phyloP scores from a whole-genome alignment of 2,113 vertebrate species.

The Zosterops borbonicus region DNA sequence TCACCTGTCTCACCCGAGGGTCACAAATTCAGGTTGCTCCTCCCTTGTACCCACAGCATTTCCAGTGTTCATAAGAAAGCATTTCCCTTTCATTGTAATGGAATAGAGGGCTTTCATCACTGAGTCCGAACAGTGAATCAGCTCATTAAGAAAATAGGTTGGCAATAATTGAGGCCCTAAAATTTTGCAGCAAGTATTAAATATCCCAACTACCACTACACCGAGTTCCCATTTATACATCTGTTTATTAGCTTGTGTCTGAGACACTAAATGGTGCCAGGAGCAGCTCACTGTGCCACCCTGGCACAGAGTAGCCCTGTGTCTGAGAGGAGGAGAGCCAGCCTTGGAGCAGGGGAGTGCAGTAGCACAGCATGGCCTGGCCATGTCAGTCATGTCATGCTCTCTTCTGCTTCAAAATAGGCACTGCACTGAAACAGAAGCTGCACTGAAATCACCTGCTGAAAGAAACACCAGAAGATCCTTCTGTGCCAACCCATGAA shows the following conservation, averaged over 20 bases:
- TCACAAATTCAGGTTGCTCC: background rate
- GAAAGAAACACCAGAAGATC: background rate
- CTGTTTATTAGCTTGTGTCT: background rate
- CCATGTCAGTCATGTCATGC: background rate
- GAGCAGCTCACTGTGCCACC: background rate
- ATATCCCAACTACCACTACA: background rate
- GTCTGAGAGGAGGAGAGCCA: background rate
- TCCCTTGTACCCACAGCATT: background rate
- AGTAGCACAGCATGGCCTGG: background rate
- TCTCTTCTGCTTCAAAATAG: background rate
- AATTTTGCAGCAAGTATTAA: background rate
- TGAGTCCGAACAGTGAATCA: background rate
- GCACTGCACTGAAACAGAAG: background rate
- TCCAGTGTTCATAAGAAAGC: background rate
- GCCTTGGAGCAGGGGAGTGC: background rate
- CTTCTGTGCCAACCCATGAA: background rate
- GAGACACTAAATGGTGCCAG: background rate
- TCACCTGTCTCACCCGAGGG: fast-evolving
- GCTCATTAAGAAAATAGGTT: background rate
- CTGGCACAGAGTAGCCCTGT: background rate
- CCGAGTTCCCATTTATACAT: background rate
- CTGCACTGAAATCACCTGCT: background rate
- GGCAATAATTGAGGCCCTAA: background rate
- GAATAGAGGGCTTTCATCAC: background rate
- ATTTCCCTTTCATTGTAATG: background rate